Conservation (phyloP, 2,888 invertebrate species). For the Philonicus albiceps region DNA sequence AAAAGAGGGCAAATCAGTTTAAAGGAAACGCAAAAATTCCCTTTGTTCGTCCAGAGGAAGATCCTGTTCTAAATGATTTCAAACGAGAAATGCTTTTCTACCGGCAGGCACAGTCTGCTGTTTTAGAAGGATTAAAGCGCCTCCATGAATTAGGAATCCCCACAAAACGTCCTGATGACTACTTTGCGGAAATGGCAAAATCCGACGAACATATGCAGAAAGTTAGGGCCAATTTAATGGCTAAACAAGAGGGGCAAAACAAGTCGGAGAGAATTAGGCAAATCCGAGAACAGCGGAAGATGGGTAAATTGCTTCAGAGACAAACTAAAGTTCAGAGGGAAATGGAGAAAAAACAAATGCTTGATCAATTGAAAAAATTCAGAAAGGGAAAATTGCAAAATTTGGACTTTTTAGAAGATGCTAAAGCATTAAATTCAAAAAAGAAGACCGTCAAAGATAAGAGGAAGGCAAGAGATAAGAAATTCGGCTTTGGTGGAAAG, state of each 20-base stretch:
- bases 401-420: constrained; percentile 81
- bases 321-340: constrained; percentile 86
- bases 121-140: constrained; percentile 79
- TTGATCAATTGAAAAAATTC: constrained; percentile 92
- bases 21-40: constrained; percentile 76
- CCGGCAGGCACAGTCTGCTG: constrained; percentile 87
- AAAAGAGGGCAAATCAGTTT: constrained; percentile 70
- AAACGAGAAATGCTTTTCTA: constrained; percentile 88
- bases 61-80: constrained; percentile 89
- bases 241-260: constrained; percentile 85
- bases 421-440: constrained; percentile 61
- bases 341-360: constrained; percentile 88
- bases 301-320: constrained; percentile 87
- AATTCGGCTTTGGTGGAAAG: constrained; percentile 95
- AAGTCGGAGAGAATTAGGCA: constrained; percentile 90
- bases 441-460: constrained; percentile 63
- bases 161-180: constrained; percentile 91
- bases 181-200: constrained; percentile 99
- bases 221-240: constrained; percentile 81
- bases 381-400: constrained; percentile 83
- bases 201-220: constrained; percentile 98
- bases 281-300: constrained; percentile 88
- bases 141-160: constrained; percentile 78
- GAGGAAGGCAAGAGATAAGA: constrained; percentile 78
- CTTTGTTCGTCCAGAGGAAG: constrained; percentile 71